Percentiles rank a stretch among this genome's conserved stretches.
These are phyloP conservation scores for Agrotis ipsilon DNA, from an alignment of 2,888 invertebrate genomes.

Conservation along the genomic window DNA sequence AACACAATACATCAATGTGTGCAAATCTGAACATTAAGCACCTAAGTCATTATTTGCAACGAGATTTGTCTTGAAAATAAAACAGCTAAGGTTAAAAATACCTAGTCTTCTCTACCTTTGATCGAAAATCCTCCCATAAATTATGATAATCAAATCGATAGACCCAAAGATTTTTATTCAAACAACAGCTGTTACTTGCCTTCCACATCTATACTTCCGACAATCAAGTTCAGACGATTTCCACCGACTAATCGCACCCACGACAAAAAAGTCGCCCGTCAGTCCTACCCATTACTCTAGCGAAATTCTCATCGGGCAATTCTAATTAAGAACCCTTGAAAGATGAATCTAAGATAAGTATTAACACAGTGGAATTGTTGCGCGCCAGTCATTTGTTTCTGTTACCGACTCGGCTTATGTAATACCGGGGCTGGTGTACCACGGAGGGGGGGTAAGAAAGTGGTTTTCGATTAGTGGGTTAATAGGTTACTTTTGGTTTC, in stretches of 20 bases:
- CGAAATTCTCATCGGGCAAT: constrained; percentile 75
- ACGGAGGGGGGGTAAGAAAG: background rate
- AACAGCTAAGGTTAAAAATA: no score
- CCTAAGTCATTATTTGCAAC: no score
- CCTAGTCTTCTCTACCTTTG: no score
- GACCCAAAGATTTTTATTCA: background rate
- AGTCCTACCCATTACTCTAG: constrained; percentile 35
- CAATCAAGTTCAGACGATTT: background rate
- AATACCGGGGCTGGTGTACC: constrained; percentile 13
- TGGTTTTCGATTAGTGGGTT: background rate
- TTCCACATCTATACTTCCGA: no score
- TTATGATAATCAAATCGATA: background rate
- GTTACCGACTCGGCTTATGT: constrained; percentile 28
- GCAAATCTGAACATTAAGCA: background rate
- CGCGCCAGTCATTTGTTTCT: constrained; percentile 68
- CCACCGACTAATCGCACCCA: background rate
- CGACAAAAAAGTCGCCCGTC: constrained; percentile 62
- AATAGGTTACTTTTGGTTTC: background rate
- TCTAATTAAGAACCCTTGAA: constrained; percentile 86
- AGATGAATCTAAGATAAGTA: constrained; percentile 85
- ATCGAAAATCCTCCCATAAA: background rate
- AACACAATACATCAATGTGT: background rate
- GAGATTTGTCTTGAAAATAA: no score
- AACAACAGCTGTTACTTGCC: background rate
- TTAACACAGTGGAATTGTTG: constrained; percentile 72